phyloP scores from a whole-genome alignment of 2,113 vertebrate species.

The Brachyistius frenatus region DNA sequence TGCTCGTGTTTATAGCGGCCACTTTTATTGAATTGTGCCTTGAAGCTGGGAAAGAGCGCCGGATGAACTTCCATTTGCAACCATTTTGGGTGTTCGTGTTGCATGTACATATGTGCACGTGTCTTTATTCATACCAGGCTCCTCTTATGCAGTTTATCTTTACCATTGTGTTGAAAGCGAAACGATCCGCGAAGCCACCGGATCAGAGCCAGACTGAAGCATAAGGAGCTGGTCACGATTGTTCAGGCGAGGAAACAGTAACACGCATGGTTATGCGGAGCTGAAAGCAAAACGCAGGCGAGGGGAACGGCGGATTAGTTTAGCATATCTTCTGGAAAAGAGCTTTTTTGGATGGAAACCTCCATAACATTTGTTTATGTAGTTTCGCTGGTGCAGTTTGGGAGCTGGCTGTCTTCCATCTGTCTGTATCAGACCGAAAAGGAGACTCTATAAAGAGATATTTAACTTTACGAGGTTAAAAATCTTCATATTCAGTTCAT shows the following conservation, averaged over 20 bases:
- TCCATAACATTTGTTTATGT: conserved; percentile 18
- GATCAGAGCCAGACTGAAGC: conserved; percentile 30
- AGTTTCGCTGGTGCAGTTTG: not conserved
- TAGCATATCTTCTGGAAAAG: not conserved
- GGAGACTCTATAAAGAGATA: no score
- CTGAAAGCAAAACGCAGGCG: not conserved
- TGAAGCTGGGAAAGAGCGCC: not conserved
- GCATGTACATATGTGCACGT: not conserved
- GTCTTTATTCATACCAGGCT: conserved; percentile 16
- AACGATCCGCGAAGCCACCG: conserved; percentile 30
- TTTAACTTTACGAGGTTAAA: no score
- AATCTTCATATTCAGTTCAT: no score
- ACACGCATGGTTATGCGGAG: not conserved
- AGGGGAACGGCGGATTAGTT: not conserved
- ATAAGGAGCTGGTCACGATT: conserved; percentile 21
- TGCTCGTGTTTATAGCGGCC: not conserved
- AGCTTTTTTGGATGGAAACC: not conserved
- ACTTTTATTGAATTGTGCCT: conserved; percentile 23
- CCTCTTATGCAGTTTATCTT: conserved; percentile 19
- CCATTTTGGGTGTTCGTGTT: not conserved
- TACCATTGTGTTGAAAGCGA: not conserved
- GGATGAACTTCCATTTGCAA: conserved; percentile 6
- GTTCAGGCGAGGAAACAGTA: not conserved
- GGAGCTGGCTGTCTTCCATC: conserved; percentile 1
- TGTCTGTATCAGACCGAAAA: conserved; percentile 2